These are phyloP conservation scores for Limenitis camilla DNA, from an alignment of 2,888 invertebrate genomes.

Conservation along the genomic window DNA sequence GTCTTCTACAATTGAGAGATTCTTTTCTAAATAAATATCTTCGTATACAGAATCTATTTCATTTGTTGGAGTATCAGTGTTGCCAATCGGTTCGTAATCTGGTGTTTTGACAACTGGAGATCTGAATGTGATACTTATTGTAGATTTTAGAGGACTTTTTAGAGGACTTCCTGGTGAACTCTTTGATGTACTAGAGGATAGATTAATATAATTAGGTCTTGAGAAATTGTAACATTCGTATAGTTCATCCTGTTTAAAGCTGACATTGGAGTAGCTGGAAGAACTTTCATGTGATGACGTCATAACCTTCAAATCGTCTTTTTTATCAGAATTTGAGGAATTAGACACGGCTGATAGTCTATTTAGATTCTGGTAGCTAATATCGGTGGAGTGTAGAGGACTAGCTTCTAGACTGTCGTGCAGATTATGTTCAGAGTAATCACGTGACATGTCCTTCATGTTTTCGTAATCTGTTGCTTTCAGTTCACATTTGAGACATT, in stretches of 20 bases:
- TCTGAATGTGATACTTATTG: slow-evolving; percentile 82
- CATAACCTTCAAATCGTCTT: slow-evolving; percentile 51
- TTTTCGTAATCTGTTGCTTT: slow-evolving; percentile 56
- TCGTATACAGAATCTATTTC: slow-evolving; percentile 75
- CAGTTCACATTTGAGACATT: slow-evolving; percentile 62
- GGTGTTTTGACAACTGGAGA: slow-evolving; percentile 69
- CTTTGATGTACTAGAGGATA: slow-evolving; percentile 62
- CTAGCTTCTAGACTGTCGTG: slow-evolving; percentile 53
- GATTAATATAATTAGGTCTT: slow-evolving; percentile 63
- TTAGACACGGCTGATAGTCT: slow-evolving; percentile 61
- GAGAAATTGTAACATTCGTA: slow-evolving; percentile 60
- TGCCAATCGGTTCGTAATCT: slow-evolving; percentile 67
- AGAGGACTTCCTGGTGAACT: slow-evolving; percentile 59
- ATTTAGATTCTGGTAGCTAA: slow-evolving; percentile 69
- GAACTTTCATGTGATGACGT: slow-evolving; percentile 68
- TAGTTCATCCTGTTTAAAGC: slow-evolving; percentile 50
- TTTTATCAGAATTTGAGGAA: slow-evolving; percentile 56
- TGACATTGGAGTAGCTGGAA: slow-evolving; percentile 57
- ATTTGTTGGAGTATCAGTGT: slow-evolving; percentile 50
- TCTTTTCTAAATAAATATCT: slow-evolving; percentile 69
- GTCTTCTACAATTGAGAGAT: slow-evolving; percentile 69
- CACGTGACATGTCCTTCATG: slow-evolving; percentile 31
- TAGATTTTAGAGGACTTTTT: slow-evolving; percentile 78
- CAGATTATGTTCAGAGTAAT: slow-evolving; percentile 29
- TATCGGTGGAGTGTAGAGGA: slow-evolving; percentile 56